phyloP scores from a whole-genome alignment of 2,888 invertebrate genomes.

The Conus canariensis region DNA sequence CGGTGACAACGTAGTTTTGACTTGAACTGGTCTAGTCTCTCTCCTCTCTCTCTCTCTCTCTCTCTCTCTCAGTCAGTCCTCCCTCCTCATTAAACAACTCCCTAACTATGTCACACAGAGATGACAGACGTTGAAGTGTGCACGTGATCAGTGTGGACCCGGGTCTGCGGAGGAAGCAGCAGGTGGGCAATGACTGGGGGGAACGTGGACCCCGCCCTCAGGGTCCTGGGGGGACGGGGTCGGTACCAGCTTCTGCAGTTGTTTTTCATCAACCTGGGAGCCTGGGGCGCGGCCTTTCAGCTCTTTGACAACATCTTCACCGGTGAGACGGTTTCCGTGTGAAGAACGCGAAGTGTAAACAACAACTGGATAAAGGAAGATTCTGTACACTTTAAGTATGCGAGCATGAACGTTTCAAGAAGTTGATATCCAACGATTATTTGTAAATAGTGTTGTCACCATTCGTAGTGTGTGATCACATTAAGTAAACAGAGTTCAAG shows the following conservation, averaged over 20 bases:
- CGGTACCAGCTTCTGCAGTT: too few relatives aligned
- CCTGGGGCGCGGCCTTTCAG: conserved; percentile 8
- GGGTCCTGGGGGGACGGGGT: background rate
- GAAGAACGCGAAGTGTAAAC: too few relatives aligned
- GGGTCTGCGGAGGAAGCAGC: background rate
- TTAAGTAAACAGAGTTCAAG: too few relatives aligned
- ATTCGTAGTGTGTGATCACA: too few relatives aligned
- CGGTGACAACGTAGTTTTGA: too few relatives aligned
- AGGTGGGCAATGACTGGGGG: background rate
- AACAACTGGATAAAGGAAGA: too few relatives aligned
- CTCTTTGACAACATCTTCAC: conserved; percentile 21
- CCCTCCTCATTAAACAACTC: background rate
- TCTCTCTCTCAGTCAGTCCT: background rate
- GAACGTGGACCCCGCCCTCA: conserved; percentile 2
- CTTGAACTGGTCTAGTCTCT: too few relatives aligned
- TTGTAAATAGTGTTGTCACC: too few relatives aligned
- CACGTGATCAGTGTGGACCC: background rate
- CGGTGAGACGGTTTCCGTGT: background rate
- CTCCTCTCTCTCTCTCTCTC: background rate
- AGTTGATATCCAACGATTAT: too few relatives aligned
- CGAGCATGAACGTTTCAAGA: too few relatives aligned
- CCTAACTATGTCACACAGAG: background rate
- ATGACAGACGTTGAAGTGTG: background rate
- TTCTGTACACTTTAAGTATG: too few relatives aligned
- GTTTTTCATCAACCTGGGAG: too few relatives aligned